These are phyloP conservation scores for Crocallis elinguaria DNA, from an alignment of 2,888 invertebrate genomes.

Conservation along the genomic window DNA sequence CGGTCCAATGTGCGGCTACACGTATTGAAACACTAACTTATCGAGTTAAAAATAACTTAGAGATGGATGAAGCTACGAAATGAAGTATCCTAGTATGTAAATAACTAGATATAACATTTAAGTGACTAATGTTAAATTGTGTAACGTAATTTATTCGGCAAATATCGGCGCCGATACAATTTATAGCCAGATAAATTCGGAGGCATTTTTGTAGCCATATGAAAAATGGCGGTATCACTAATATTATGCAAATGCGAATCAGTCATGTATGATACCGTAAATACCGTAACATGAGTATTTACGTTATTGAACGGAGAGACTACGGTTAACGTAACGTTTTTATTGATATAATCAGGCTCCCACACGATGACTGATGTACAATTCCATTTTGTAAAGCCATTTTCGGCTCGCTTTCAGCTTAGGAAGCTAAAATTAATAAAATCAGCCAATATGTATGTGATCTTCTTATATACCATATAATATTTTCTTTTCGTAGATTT, in stretches of 20 bases:
- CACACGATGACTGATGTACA: background rate
- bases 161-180: background rate
- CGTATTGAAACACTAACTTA: too few relatives aligned
- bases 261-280: slow-evolving; percentile 1
- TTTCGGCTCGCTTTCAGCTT: too few relatives aligned
- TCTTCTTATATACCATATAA: too few relatives aligned
- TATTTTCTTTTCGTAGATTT: too few relatives aligned
- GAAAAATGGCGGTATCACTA: background rate
- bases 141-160: background rate
- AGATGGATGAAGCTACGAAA: background rate
- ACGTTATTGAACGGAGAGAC: background rate
- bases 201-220: background rate
- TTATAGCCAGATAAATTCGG: background rate
- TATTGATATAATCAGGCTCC: background rate
- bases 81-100: background rate
- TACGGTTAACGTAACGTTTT: background rate
- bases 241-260: background rate
- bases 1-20: too few relatives aligned
- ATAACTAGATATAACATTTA: background rate
- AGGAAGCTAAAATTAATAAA: too few relatives aligned
- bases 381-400: background rate
- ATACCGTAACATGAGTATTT: background rate
- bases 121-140: background rate
- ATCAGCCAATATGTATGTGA: too few relatives aligned
- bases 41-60: too few relatives aligned